These are phyloP conservation scores for Brachypodius melanocephalos DNA, from an alignment of 2,113 vertebrate species.

Conservation along the genomic window DNA sequence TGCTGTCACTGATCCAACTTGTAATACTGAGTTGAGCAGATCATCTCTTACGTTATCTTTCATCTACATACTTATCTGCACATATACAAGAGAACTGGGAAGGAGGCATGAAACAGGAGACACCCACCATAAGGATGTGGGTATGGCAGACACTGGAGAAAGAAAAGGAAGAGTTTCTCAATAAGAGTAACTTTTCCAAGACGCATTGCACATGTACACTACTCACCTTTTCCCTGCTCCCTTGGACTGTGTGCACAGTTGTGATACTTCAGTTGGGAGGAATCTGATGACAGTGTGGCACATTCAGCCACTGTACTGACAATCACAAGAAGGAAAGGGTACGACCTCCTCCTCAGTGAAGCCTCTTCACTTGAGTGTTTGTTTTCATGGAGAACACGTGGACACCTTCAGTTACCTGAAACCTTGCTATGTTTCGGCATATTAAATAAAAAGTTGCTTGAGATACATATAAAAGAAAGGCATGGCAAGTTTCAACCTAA, in stretches of 20 bases:
- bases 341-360: background rate
- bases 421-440: background rate
- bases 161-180: background rate
- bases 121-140: background rate
- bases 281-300: background rate
- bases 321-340: background rate
- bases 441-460: background rate
- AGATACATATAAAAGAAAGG: background rate
- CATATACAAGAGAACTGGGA: background rate
- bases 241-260: background rate
- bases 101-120: background rate
- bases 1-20: background rate
- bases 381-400: background rate
- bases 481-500: background rate
- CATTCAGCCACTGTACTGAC: background rate
- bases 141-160: background rate
- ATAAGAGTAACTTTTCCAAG: background rate
- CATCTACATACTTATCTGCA: background rate
- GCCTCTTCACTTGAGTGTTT: background rate
- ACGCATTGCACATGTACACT: rapidly evolving
- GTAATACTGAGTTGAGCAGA: background rate
- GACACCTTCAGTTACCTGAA: background rate
- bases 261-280: background rate
- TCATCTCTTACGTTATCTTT: background rate
- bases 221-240: background rate